phyloP scores from a whole-genome alignment of 1,140 invertebrate genomes.

The Chironomus striatipennis region DNA sequence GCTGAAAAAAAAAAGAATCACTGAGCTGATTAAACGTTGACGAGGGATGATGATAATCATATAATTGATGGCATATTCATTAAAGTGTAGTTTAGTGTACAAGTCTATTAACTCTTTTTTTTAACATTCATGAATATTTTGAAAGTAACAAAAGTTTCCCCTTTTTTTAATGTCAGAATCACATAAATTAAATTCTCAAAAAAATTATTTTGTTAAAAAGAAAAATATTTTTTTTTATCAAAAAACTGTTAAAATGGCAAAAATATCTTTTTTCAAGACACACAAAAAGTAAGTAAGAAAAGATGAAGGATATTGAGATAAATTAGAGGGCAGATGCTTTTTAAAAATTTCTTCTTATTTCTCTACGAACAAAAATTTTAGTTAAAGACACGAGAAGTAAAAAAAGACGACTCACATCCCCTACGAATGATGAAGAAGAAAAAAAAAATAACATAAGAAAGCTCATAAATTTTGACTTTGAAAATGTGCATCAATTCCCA shows the following conservation, averaged over 20 bases:
- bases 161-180: too few relatives aligned
- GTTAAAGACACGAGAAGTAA: neutral
- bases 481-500: constrained; percentile 8
- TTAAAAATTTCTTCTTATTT: neutral
- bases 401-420: neutral
- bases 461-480: constrained; percentile 13
- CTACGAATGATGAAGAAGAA: too few relatives aligned
- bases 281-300: neutral
- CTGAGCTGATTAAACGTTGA: too few relatives aligned
- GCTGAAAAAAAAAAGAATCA: neutral
- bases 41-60: too few relatives aligned
- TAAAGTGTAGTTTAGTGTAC: too few relatives aligned
- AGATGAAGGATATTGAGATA: neutral
- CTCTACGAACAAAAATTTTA: neutral
- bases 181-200: too few relatives aligned
- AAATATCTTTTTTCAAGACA: neutral
- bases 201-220: too few relatives aligned
- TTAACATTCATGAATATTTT: too few relatives aligned
- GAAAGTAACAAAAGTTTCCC: too few relatives aligned
- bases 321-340: constrained; percentile 2
- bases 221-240: neutral
- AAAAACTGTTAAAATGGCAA: constrained; percentile 9
- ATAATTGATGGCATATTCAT: too few relatives aligned
- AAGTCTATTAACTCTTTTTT: too few relatives aligned
- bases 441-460: neutral